phyloP scores from a whole-genome alignment of 2,797 vertebrate genomes.

The Falco biarmicus region DNA sequence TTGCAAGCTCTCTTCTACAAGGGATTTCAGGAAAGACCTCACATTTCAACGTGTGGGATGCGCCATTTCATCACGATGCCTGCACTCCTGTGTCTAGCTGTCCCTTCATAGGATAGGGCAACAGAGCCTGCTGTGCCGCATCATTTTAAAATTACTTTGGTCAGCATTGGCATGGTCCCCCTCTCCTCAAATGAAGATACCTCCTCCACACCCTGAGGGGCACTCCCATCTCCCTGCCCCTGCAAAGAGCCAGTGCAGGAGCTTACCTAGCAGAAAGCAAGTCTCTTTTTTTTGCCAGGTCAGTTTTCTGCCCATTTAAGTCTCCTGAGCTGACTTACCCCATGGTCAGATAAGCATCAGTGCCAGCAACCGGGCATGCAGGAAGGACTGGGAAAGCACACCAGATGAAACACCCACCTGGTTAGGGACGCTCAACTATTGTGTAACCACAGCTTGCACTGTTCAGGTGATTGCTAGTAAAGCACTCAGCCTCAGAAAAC shows the following conservation, averaged over 20 bases:
- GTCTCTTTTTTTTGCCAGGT: neutral
- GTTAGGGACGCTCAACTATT: neutral
- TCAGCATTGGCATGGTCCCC: neutral
- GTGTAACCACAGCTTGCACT: neutral
- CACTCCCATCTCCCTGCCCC: neutral
- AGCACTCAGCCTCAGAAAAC: neutral
- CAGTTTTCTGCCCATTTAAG: neutral
- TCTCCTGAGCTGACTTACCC: neutral
- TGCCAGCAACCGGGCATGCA: neutral
- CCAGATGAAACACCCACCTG: neutral
- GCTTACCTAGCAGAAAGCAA: neutral
- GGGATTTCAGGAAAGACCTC: neutral
- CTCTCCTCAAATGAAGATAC: neutral
- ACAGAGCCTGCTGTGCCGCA: neutral
- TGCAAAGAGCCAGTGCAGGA: neutral
- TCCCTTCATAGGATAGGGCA: neutral
- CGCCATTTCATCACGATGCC: neutral
- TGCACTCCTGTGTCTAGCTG: neutral
- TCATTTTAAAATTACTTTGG: neutral
- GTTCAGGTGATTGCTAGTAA: neutral
- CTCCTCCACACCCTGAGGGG: neutral
- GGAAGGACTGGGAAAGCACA: neutral
- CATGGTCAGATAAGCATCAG: neutral
- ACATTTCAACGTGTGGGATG: neutral
- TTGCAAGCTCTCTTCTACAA: neutral